These are phyloP conservation scores for Prionailurus bengalensis DNA, from an alignment of 2,113 vertebrate genomes.

Conservation along the genomic window DNA sequence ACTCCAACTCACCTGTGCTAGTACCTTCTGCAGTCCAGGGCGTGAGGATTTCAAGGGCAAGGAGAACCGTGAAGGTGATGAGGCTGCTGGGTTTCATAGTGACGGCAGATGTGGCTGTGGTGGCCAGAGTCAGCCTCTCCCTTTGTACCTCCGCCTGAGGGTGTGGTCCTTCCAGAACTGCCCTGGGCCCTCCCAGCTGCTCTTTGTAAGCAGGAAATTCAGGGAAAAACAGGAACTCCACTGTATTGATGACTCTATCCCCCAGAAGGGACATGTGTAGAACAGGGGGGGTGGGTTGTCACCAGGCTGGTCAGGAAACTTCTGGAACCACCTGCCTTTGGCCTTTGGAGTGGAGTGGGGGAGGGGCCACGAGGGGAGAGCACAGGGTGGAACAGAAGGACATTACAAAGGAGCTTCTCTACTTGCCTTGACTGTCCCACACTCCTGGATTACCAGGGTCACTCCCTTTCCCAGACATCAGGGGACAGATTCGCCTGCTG, in stretches of 20 bases:
- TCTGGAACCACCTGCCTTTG: neutral
- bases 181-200: neutral
- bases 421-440: neutral
- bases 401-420: neutral
- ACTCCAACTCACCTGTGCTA: neutral
- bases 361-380: neutral
- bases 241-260: neutral
- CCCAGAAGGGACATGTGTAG: neutral
- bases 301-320: neutral
- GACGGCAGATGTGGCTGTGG: neutral
- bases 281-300: neutral
- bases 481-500: neutral
- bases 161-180: neutral
- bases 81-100: neutral
- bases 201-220: neutral
- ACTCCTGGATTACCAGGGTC: neutral
- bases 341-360: neutral
- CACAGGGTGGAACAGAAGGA: neutral
- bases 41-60: neutral
- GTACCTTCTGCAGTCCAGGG: neutral
- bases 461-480: neutral
- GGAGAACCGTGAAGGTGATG: neutral
- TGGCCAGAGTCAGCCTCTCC: too few relatives aligned
- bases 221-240: neutral
- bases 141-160: neutral